Percentiles rank a stretch among this genome's conserved stretches.
These are phyloP conservation scores for Eretmocerus hayati DNA, from an alignment of 2,888 invertebrate genomes.

Conservation along the genomic window DNA sequence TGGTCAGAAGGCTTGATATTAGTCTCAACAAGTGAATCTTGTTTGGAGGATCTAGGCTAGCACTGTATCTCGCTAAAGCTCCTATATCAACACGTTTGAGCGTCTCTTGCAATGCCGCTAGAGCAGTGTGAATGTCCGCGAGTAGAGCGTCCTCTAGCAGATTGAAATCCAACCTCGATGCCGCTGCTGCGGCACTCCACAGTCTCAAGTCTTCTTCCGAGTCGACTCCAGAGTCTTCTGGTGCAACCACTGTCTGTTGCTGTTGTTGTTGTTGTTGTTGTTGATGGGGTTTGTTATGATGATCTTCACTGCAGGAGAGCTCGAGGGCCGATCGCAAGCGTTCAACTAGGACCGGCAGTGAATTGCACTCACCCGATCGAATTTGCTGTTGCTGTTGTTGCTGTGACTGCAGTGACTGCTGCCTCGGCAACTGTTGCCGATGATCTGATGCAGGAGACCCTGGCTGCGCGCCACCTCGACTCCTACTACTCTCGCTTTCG, in stretches of 20 bases:
- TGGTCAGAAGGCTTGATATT: constrained; percentile 63
- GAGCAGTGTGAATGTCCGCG: constrained; percentile 70
- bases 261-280: no score
- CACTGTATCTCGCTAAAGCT: constrained; percentile 50
- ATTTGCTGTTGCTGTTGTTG: constrained; percentile 38
- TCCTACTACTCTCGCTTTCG: not conserved
- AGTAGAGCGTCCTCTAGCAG: constrained; percentile 57
- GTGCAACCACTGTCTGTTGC: constrained; percentile 28
- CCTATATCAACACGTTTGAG: constrained; percentile 51
- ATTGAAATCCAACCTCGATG: constrained; percentile 43
- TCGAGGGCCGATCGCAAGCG: constrained; percentile 46
- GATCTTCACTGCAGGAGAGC: constrained; percentile 32
- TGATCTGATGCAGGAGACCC: constrained; percentile 19
- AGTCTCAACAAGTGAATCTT: constrained; percentile 60
- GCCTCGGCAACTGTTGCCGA: constrained; percentile 18
- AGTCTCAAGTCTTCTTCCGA: constrained; percentile 62
- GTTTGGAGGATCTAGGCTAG: constrained; percentile 49
- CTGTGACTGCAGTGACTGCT: constrained; percentile 35
- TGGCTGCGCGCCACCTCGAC: not conserved
- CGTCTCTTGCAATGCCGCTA: constrained; percentile 67
- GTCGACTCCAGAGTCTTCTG: constrained; percentile 43
- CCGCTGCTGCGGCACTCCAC: constrained; percentile 33
- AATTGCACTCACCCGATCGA: constrained; percentile 43
- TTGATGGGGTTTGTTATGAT: no score
- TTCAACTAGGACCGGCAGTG: constrained; percentile 47